Conservation (phyloP, 2,113 vertebrate genomes). For the Arenaria interpres region DNA sequence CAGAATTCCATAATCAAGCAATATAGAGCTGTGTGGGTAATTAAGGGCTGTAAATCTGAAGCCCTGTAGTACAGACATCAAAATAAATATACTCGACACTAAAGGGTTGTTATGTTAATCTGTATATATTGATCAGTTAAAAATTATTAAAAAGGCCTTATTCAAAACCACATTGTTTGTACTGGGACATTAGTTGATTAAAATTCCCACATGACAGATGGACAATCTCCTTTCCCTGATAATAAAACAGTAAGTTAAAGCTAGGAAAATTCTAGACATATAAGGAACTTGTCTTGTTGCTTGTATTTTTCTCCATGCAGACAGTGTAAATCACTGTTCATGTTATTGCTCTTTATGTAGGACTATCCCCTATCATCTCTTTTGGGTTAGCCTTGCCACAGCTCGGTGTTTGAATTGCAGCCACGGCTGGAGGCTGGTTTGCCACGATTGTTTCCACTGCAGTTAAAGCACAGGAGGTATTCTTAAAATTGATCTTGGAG, state of each 20-base stretch:
- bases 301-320: not conserved
- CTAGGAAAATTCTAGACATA: not conserved
- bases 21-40: not conserved
- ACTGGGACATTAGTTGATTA: not conserved
- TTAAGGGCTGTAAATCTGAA: not conserved
- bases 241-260: not conserved
- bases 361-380: not conserved
- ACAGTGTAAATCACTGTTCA: not conserved
- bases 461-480: not conserved
- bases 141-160: not conserved
- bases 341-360: conserved; percentile 16
- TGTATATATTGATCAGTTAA: not conserved
- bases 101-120: not conserved
- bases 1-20: not conserved
- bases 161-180: not conserved
- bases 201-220: not conserved
- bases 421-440: not conserved
- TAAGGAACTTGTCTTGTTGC: not conserved
- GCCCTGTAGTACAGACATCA: not conserved
- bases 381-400: not conserved
- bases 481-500: not conserved
- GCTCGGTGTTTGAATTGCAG: not conserved
- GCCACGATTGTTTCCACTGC: not conserved
- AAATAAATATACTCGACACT: not conserved
- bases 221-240: not conserved